Conservation (phyloP, 2,797 vertebrate genomes). For the Cuniculus paca region DNA sequence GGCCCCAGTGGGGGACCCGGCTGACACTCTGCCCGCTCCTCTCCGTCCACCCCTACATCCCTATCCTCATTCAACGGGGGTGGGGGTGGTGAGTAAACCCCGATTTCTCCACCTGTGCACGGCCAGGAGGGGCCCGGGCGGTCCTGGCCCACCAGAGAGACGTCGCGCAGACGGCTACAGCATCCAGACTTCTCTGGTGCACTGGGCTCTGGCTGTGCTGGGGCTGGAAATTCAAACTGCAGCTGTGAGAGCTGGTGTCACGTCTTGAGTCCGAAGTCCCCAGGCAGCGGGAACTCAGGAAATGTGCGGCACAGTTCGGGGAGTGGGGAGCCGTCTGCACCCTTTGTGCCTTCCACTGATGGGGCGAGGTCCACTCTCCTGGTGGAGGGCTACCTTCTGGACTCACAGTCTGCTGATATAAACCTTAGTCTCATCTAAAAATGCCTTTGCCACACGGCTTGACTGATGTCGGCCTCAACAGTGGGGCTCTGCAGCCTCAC, state of each 20-base stretch:
- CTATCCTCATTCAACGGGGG: background rate
- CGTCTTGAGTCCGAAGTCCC: background rate
- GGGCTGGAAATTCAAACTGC: background rate
- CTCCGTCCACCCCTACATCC: background rate
- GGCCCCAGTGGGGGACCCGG: fast-evolving
- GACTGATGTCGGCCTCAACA: background rate
- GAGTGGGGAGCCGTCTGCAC: background rate
- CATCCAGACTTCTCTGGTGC: background rate
- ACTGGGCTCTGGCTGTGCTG: background rate
- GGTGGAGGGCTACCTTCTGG: too few relatives aligned
- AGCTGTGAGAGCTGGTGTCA: background rate
- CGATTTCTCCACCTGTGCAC: background rate
- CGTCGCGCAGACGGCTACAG: background rate
- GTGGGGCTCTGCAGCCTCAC: background rate
- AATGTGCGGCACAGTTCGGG: fast-evolving
- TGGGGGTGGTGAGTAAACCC: background rate
- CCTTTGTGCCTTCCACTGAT: background rate
- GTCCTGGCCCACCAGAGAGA: too few relatives aligned
- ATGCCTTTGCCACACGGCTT: background rate
- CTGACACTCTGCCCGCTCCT: fast-evolving
- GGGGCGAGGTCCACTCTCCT: too few relatives aligned
- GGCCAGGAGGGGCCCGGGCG: background rate
- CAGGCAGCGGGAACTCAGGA: background rate
- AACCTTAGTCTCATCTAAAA: background rate
- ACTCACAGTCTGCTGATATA: background rate